Evolutionary conservation across 2,113 vertebrate genomes (phyloP).

Genomic region (Chroicocephalus ridibundus): DNA sequence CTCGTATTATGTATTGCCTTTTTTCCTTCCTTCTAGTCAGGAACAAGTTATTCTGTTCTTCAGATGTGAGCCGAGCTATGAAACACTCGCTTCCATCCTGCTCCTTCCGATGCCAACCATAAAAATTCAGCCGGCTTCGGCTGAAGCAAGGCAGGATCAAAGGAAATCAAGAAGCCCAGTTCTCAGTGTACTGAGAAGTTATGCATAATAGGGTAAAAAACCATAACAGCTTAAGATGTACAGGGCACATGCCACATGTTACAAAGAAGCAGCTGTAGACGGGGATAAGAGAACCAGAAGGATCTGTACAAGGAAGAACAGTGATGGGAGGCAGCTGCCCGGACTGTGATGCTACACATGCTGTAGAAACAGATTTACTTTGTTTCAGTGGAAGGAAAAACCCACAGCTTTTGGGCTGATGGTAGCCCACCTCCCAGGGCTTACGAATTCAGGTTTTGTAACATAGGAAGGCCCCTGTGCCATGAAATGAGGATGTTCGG

Average conservation of each 20-base stretch:
- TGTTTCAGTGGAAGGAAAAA: neutral
- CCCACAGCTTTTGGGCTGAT: neutral
- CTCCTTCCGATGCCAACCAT: neutral
- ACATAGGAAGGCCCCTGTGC: neutral
- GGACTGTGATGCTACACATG: neutral
- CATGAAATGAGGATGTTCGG: neutral
- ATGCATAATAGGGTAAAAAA: neutral
- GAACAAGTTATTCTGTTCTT: neutral
- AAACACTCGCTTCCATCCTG: neutral
- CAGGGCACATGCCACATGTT: neutral
- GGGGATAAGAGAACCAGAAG: neutral
- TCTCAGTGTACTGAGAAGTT: neutral
- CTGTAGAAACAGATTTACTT: neutral
- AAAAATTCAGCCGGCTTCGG: neutral
- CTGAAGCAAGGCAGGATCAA: neutral
- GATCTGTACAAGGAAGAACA: neutral
- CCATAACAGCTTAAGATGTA: neutral
- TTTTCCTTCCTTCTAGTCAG: neutral
- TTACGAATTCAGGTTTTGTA: neutral
- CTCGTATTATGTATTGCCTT: fast-evolving
- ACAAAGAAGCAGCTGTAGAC: neutral
- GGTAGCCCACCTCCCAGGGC: neutral
- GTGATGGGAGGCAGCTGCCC: neutral
- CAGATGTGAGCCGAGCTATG: neutral
- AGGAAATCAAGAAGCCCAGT: neutral